Percentiles rank a stretch among this genome's conserved stretches.
phyloP scores from a whole-genome alignment of 2,888 invertebrate genomes.

The Ochropacha duplaris region DNA sequence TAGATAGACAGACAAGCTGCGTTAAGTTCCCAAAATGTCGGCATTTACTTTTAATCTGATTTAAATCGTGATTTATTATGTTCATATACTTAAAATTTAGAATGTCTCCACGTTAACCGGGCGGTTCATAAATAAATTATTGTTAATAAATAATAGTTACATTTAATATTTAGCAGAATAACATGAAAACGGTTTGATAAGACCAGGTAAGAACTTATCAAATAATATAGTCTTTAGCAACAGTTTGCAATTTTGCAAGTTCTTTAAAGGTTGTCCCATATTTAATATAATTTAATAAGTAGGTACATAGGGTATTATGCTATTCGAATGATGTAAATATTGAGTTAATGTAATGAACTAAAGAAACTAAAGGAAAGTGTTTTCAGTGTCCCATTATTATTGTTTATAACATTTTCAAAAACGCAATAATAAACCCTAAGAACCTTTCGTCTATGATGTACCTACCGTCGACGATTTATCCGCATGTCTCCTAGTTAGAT shows the following conservation, averaged over 20 bases:
- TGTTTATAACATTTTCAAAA: too few species aligned
- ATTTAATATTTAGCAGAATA: not conserved
- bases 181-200: not conserved
- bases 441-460: too few species aligned
- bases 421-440: too few species aligned
- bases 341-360: too few species aligned
- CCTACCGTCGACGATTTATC: too few species aligned
- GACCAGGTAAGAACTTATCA: not conserved
- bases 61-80: constrained; percentile 1
- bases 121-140: not conserved
- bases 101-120: not conserved
- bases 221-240: not conserved
- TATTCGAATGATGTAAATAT: too few species aligned
- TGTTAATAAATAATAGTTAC: not conserved
- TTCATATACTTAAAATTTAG: not conserved
- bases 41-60: constrained; percentile 23
- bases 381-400: too few species aligned
- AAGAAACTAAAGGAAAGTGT: too few species aligned
- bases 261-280: not conserved
- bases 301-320: too few species aligned
- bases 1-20: constrained; percentile 12
- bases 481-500: too few species aligned
- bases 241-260: not conserved
- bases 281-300: not conserved
- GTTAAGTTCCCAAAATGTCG: constrained; percentile 25